phyloP scores from a whole-genome alignment of 2,113 vertebrate genomes.

The Erpornis zantholeuca region DNA sequence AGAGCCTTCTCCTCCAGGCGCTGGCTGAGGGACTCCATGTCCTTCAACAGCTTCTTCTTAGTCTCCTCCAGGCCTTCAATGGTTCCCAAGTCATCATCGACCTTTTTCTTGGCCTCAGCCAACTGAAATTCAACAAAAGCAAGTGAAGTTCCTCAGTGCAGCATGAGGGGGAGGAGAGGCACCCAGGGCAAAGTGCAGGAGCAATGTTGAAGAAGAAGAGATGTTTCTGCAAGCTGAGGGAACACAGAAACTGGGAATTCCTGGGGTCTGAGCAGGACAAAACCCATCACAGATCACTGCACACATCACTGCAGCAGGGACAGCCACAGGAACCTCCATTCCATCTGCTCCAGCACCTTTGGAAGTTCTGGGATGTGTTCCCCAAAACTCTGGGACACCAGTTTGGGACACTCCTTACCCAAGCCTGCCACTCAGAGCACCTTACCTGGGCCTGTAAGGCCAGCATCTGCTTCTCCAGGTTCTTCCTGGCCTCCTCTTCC shows the following conservation, averaged over 20 bases:
- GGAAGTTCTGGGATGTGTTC: rapidly evolving
- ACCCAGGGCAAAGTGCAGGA: background rate
- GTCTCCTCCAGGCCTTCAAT: constrained; percentile 91
- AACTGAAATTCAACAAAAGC: constrained; percentile 68
- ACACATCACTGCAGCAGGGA: background rate
- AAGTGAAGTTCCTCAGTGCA: background rate
- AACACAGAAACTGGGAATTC: background rate
- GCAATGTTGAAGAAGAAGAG: background rate
- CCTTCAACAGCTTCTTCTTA: constrained; percentile 91
- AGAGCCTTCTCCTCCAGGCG: constrained; percentile 92
- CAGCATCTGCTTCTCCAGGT: constrained; percentile 91
- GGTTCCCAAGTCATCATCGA: constrained; percentile 90
- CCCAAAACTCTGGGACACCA: background rate
- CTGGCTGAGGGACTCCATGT: constrained; percentile 85
- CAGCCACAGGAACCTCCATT: background rate
- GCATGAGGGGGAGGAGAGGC: background rate
- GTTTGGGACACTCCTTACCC: background rate
- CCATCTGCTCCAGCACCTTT: rapidly evolving
- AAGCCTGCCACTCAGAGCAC: background rate
- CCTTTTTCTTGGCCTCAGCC: constrained; percentile 90
- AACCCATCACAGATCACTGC: background rate
- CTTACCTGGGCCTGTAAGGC: constrained; percentile 87
- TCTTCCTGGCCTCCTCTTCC: constrained; percentile 89
- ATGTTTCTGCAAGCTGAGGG: background rate
- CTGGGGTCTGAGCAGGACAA: background rate